Base-by-base conservation (phyloP, 1,140 invertebrate species). In the Drosophila tristis region DNA sequence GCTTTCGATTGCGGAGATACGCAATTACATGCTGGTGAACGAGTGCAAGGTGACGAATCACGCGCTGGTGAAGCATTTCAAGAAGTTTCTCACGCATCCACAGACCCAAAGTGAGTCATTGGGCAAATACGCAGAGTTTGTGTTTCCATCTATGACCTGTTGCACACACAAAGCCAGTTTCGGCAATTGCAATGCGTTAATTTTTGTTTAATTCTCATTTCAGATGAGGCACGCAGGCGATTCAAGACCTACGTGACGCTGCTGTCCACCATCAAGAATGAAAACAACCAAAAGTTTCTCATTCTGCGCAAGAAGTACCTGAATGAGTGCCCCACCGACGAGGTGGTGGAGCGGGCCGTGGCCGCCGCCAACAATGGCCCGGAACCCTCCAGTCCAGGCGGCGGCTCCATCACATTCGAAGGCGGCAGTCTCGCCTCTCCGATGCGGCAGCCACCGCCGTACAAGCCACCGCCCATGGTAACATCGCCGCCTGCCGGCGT, bases 181-280 rank as follows among this genome's bases (percentile, higher is more conserved):
- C 29, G 2, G 9, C 48, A 54, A 39, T 8, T 44, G 45, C 50
- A 45, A 20, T 9, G 57, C 53, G 31, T 45, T 45, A 53, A 50
- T 26, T 35, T 48, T 54, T 42, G 51, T 35, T 8, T 16, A 25
- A 60, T 76, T 47, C 42, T 26, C 43, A 31, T 70, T 65, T 9
- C 68, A 89, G 85, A 78, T 95, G 64, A 97, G 92, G 96, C 97
- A 2, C 94, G 97, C 76, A 95, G 95, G 74, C 95, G 95, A 74
- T 98, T 98, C 91, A 98, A 98, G 93, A 96, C 97, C 64, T 97
- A 96, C 92, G 97, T 99, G 3, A 98, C 98, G 91, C 94, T 94
- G 39, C 92, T 99, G 67, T 97, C 97, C 3, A 96, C 95, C 6
- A 97, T 98, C 50, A 97, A 95, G 91, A 95, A 94, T 74, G 95